Percentiles rank a stretch among this genome's conserved stretches.
phyloP scores from a whole-genome alignment of 1,140 invertebrate species.

The Nylanderia fulva region DNA sequence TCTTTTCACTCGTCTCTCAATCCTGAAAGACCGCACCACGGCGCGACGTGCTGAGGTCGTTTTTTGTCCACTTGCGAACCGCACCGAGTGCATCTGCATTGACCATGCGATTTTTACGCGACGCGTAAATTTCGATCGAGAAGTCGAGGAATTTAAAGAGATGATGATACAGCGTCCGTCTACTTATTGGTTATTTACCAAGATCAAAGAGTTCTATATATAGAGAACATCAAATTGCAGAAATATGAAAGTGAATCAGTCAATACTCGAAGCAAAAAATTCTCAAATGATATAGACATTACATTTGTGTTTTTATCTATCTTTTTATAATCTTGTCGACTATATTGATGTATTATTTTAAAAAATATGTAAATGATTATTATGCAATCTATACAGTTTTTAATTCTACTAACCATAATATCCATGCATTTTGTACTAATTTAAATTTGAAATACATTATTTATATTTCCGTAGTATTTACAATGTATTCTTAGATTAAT shows the following conservation, averaged over 20 bases:
- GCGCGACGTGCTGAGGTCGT: conserved; percentile 8
- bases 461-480: not conserved
- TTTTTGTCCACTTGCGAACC: conserved; percentile 35
- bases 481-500: not conserved
- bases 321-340: not conserved
- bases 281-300: too few species aligned
- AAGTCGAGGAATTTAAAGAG: conserved; percentile 10
- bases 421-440: not conserved
- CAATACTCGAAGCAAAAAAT: not conserved
- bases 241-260: not conserved
- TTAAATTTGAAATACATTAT: not conserved
- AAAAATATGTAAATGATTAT: too few species aligned
- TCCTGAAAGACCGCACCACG: conserved; percentile 24
- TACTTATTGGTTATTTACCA: not conserved
- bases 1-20: conserved; percentile 67
- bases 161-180: not conserved
- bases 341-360: too few species aligned
- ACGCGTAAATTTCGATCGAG: too few species aligned
- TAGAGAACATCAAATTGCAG: too few species aligned
- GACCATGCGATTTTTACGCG: conserved; percentile 14
- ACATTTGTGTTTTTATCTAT: too few species aligned
- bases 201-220: not conserved
- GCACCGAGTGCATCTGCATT: not conserved
- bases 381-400: too few species aligned
- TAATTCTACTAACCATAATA: not conserved